Base-by-base conservation (phyloP, 2,113 vertebrate genomes). In the Sylvia atricapilla region DNA sequence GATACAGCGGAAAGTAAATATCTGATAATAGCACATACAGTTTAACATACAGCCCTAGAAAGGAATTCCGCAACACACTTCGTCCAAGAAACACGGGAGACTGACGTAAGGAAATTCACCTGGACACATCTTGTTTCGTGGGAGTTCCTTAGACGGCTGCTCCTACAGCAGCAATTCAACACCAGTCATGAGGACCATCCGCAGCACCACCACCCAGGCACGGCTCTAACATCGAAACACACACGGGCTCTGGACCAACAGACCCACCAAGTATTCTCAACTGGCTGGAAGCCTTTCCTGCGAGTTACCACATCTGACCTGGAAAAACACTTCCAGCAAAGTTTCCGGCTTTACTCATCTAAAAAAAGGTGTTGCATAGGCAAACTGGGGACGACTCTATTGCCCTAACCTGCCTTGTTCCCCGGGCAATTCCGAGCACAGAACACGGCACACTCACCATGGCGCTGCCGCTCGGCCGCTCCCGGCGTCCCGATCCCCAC, bases 401-500 rank as follows among this genome's bases (percentile, higher is more conserved):
- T 1, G n/a, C 16, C 10, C 22, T 47, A 39, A 15, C 25, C 22
- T 28, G 33, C 8, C 25, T 11, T 16, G 30, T 15, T 25, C 5
- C 22, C 13, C 56, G 0, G 8, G 5, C 16, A 67, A 10, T 20
- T 17, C 20, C 8, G 47, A 10, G 47, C 0, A 2, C 39, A 10
- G 2, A 2, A 4, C 55, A 27, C 23, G 39, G 5, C 47, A 22
- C 70, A 49, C 87, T 90, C 64, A 97, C 96, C 92, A 83, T 89
- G 60, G 46, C 37, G 11, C 62, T 18, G 14, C 7, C 20, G 11
- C 3, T 5, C 4, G 7, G 1, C 7, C 17, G 23, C 46, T 21
- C 4, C n/a, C 2, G 4, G 0, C 4, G 7, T 3, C 9, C 1
- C 33, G 1, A 7, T 0, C 1, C 1, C 43, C 7, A 2, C 20